Percentiles rank a stretch among this genome's conserved stretches.
These are phyloP conservation scores for Todiramphus chloris DNA, from an alignment of 2,113 vertebrate species.

Conservation along the genomic window DNA sequence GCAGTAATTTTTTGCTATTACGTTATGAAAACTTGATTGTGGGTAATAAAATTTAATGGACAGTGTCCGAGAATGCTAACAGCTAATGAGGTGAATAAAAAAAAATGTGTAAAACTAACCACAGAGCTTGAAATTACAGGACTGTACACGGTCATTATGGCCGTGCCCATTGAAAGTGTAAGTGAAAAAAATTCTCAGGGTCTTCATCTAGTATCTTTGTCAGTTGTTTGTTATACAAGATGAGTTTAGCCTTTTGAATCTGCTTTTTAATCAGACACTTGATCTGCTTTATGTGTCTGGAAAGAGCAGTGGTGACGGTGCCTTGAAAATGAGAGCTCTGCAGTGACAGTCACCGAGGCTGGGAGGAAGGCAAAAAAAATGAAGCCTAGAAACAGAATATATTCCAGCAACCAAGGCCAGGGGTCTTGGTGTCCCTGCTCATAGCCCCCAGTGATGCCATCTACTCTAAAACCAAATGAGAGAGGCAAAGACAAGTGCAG, in stretches of 20 bases:
- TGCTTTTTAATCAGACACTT: conserved; percentile 25
- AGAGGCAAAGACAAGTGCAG: background rate
- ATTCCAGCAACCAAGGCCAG: background rate
- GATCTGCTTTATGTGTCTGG: conserved; percentile 5
- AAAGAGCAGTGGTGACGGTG: background rate
- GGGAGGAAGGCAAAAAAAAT: background rate
- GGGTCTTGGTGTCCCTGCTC: background rate
- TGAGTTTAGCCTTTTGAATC: conserved; percentile 37
- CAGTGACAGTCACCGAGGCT: background rate
- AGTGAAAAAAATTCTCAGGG: background rate
- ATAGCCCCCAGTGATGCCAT: background rate
- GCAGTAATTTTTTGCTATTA: background rate
- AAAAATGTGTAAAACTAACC: conserved; percentile 34
- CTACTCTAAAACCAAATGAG: background rate
- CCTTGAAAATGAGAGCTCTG: background rate
- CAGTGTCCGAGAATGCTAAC: conserved; percentile 30
- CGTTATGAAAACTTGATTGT: conserved; percentile 10
- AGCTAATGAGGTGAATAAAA: conserved; percentile 52
- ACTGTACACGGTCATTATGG: background rate
- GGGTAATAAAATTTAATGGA: conserved; percentile 51
- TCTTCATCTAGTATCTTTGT: background rate
- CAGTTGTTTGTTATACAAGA: background rate
- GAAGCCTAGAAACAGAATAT: background rate
- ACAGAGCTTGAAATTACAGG: background rate
- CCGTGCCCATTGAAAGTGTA: background rate